A percentile compares a stretch with the other conserved stretches of the same genome.
Conservation (phyloP, 2,888 invertebrate species). For the Neoaliturus tenellus region DNA sequence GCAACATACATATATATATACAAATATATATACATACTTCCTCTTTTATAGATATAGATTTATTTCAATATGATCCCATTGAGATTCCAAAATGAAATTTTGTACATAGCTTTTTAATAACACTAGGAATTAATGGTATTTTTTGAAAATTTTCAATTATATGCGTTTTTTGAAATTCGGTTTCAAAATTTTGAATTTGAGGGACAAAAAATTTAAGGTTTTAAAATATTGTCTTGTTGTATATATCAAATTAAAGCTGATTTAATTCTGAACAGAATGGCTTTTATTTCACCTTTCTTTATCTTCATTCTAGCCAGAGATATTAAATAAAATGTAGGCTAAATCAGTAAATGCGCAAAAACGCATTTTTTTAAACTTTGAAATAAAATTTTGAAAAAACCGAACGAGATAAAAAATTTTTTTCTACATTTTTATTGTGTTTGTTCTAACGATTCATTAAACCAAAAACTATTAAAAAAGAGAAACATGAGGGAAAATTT, state of each 20-base stretch:
- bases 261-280: constrained; percentile 25
- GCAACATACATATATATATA: too few relatives aligned
- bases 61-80: constrained; percentile 15
- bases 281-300: constrained; percentile 33
- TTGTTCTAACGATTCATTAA: neutral
- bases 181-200: neutral
- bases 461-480: constrained; percentile 20
- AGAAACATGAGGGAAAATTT: constrained; percentile 13
- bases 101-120: constrained; percentile 22
- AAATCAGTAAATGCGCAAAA: constrained; percentile 15
- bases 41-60: too few relatives aligned
- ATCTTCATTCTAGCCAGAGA: constrained; percentile 12
- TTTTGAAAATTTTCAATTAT: constrained; percentile 15
- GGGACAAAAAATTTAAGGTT: constrained; percentile 8
- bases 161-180: constrained; percentile 19
- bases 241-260: constrained; percentile 43
- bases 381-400: constrained; percentile 4
- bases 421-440: constrained; percentile 10
- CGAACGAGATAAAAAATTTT: neutral
- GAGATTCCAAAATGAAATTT: constrained; percentile 1
- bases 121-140: constrained; percentile 33
- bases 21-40: too few relatives aligned
- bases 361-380: neutral
- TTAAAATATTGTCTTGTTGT: constrained; percentile 34
- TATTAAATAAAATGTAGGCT: constrained; percentile 37